A percentile compares a stretch with the other conserved stretches of the same genome.
Conservation (phyloP, 1,140 invertebrate species). For the Leptinotarsa defecta region DNA sequence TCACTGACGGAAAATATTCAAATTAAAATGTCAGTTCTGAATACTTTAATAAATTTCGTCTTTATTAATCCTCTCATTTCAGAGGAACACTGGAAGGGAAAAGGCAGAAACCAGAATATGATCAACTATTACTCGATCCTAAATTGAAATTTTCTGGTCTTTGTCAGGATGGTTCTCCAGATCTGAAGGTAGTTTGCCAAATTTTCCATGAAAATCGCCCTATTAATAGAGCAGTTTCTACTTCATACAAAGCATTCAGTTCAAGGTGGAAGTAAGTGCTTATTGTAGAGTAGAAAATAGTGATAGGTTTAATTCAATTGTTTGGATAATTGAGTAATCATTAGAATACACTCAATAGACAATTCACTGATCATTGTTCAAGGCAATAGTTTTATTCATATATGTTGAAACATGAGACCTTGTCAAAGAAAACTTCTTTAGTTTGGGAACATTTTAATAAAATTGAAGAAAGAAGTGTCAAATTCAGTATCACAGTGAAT, state of each 20-base stretch:
- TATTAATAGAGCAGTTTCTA: slow-evolving; percentile 85
- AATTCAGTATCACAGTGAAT: too few species aligned
- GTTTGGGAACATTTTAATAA: too few species aligned
- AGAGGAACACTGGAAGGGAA: slow-evolving; percentile 95
- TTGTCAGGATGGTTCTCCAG: slow-evolving; percentile 79
- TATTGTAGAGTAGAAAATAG: not conserved
- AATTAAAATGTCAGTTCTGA: slow-evolving; percentile 86
- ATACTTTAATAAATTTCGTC: slow-evolving; percentile 13
- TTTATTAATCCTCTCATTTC: slow-evolving; percentile 49
- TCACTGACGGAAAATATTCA: slow-evolving; percentile 83
- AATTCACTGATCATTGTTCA: too few species aligned
- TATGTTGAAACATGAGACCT: too few species aligned
- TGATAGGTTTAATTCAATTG: too few species aligned
- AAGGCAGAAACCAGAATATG: slow-evolving; percentile 82
- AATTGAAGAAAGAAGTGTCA: too few species aligned
- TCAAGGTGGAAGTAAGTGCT: slow-evolving; percentile 84
- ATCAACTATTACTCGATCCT: slow-evolving; percentile 84
- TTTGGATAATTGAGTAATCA: too few species aligned
- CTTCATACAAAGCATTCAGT: slow-evolving; percentile 91
- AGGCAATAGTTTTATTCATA: too few species aligned
- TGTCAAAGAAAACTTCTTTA: too few species aligned
- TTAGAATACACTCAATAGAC: too few species aligned
- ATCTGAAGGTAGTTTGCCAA: slow-evolving; percentile 87
- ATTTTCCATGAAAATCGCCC: slow-evolving; percentile 83
- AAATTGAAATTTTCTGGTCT: slow-evolving; percentile 90